Percentiles rank a stretch among this genome's conserved stretches.
phyloP scores from a whole-genome alignment of 2,888 invertebrate species.

The Anticlea derivata region DNA sequence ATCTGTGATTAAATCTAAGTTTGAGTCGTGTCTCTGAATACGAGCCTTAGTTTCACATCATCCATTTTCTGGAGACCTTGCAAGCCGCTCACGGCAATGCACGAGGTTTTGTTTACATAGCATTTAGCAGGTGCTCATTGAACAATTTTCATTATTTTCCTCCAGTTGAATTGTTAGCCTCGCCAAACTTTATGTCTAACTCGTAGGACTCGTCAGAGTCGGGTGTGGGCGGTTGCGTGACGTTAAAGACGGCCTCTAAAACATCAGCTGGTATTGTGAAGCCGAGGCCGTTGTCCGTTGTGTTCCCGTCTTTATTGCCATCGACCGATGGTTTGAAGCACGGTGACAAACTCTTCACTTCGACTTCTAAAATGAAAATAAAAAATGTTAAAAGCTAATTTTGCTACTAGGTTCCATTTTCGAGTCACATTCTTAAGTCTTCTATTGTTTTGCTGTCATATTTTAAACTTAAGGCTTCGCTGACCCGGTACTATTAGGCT shows the following conservation, averaged over 20 bases:
- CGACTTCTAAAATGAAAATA: conserved; percentile 12
- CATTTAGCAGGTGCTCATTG: neutral
- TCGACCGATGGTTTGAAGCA: neutral
- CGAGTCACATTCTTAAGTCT: too few relatives aligned
- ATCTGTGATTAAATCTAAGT: too few relatives aligned
- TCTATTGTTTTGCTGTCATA: too few relatives aligned
- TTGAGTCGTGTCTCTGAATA: too few relatives aligned
- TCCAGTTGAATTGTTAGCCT: neutral
- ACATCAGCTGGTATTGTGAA: conserved; percentile 20
- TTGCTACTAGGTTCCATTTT: too few relatives aligned
- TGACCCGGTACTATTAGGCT: too few relatives aligned
- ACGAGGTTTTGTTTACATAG: too few relatives aligned
- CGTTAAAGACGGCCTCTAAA: conserved; percentile 7
- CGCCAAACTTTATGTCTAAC: conserved; percentile 17
- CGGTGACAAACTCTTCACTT: conserved; percentile 1
- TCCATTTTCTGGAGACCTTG: too few relatives aligned
- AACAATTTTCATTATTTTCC: neutral
- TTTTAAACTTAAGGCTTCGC: too few relatives aligned
- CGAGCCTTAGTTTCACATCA: too few relatives aligned
- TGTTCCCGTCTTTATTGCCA: neutral
- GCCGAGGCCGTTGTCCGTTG: neutral
- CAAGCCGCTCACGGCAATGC: too few relatives aligned
- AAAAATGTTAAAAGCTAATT: too few relatives aligned
- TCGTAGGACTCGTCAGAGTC: conserved; percentile 10
- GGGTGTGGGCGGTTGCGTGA: neutral